Conservation (phyloP, 2,888 invertebrate genomes). For the Penaeus monodon region DNA sequence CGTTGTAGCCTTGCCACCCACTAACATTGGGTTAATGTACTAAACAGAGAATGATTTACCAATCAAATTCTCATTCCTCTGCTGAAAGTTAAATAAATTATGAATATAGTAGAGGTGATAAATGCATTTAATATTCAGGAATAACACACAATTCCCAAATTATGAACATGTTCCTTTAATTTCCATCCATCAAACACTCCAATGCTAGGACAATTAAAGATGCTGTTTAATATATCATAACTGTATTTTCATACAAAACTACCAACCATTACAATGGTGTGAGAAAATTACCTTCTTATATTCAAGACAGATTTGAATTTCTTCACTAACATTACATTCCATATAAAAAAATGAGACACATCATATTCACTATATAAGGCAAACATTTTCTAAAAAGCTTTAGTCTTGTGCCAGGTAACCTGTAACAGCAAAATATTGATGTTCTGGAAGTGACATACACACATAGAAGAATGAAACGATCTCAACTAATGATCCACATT, state of each 20-base stretch:
- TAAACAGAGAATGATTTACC: too few relatives aligned
- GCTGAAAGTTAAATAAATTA: too few relatives aligned
- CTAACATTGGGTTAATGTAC: too few relatives aligned
- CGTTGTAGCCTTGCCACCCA: too few relatives aligned
- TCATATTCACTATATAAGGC: constrained; percentile 36
- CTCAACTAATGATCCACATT: constrained; percentile 9
- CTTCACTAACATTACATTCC: constrained; percentile 26
- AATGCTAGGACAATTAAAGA: too few relatives aligned
- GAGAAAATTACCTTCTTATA: constrained; percentile 32
- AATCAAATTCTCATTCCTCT: too few relatives aligned
- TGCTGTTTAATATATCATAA: constrained; percentile 3
- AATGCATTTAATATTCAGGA: too few relatives aligned
- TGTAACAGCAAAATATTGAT: constrained; percentile 16
- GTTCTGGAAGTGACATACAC: constrained; percentile 20
- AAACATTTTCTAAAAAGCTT: constrained; percentile 43
- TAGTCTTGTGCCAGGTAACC: constrained; percentile 30
- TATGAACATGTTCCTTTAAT: too few relatives aligned
- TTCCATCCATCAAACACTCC: too few relatives aligned
- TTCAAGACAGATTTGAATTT: constrained; percentile 28
- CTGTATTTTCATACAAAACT: constrained; percentile 33
- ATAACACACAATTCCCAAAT: too few relatives aligned
- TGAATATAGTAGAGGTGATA: too few relatives aligned
- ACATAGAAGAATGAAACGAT: constrained; percentile 9
- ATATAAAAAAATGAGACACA: constrained; percentile 25
- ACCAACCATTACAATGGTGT: constrained; percentile 27